Evolutionary conservation across 2,888 invertebrate genomes (phyloP).

Genomic region (Gibbula magus): DNA sequence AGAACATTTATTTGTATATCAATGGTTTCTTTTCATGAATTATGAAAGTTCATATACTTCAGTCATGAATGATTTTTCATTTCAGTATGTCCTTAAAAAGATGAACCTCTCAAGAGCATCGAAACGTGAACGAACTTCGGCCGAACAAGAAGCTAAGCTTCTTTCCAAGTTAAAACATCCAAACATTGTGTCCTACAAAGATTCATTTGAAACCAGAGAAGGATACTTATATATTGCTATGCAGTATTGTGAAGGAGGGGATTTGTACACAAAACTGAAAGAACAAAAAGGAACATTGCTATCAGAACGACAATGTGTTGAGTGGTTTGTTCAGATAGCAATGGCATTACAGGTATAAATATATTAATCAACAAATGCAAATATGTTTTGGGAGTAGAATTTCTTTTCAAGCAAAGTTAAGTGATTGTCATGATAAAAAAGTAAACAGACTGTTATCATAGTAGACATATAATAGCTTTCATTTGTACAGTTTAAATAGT

Average conservation of each 20-base stretch:
- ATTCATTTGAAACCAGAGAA: conserved; percentile 76
- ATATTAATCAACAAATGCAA: no score
- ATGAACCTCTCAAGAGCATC: conserved; percentile 74
- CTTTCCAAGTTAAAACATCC: conserved; percentile 76
- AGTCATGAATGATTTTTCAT: conserved; percentile 29
- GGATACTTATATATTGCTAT: conserved; percentile 76
- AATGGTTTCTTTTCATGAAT: no score
- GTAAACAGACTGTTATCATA: not conserved
- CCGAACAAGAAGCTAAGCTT: conserved; percentile 75
- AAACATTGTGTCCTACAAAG: conserved; percentile 77
- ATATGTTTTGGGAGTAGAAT: no score
- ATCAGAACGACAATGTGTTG: conserved; percentile 76
- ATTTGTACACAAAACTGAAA: conserved; percentile 75
- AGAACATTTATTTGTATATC: no score
- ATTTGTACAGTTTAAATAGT: no score
- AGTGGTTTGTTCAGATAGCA: conserved; percentile 77
- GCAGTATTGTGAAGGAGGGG: conserved; percentile 77
- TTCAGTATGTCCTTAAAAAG: conserved; percentile 75
- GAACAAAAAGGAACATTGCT: conserved; percentile 73
- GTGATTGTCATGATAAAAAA: not conserved
- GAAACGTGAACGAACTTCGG: conserved; percentile 71
- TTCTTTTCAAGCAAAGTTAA: not conserved
- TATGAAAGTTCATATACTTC: not conserved
- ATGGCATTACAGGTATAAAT: conserved; percentile 77
- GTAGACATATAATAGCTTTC: no score